Conservation (phyloP, 1,140 invertebrate species). For the Caenorhabditis tropicalis region DNA sequence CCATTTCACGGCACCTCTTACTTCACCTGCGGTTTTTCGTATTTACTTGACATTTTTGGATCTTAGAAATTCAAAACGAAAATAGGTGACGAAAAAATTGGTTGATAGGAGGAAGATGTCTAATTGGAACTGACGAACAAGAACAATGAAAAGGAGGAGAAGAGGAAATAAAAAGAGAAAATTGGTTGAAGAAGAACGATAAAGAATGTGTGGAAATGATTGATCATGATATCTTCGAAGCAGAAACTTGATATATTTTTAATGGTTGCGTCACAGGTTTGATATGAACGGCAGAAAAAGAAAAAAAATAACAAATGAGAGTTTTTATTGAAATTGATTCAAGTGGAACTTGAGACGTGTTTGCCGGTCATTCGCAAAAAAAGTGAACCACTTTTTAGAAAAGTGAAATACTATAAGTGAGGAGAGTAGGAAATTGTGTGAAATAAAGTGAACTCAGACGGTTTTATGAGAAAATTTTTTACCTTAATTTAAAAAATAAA, state of each 20-base stretch:
- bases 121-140: not conserved
- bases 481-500: too few species aligned
- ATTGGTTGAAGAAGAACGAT: not conserved
- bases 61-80: not conserved
- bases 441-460: too few species aligned
- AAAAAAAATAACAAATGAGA: too few species aligned
- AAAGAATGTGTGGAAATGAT: slow-evolving; percentile 24
- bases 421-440: too few species aligned
- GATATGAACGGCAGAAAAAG: not conserved
- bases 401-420: too few species aligned
- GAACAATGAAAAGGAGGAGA: not conserved
- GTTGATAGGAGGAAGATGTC: not conserved
- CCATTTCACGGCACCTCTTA: slow-evolving; percentile 4
- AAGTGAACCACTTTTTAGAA: too few species aligned
- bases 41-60: not conserved
- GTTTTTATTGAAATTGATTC: not conserved
- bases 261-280: not conserved
- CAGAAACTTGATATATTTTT: slow-evolving; percentile 12
- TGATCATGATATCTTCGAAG: not conserved
- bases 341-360: too few species aligned
- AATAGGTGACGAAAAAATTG: not conserved
- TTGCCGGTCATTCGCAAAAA: too few species aligned
- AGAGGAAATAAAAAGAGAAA: not conserved
- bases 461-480: too few species aligned
- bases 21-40: not conserved